Evolutionary conservation across 2,888 invertebrate genomes (phyloP).

Genomic region (Brachyopa scutellaris): DNA sequence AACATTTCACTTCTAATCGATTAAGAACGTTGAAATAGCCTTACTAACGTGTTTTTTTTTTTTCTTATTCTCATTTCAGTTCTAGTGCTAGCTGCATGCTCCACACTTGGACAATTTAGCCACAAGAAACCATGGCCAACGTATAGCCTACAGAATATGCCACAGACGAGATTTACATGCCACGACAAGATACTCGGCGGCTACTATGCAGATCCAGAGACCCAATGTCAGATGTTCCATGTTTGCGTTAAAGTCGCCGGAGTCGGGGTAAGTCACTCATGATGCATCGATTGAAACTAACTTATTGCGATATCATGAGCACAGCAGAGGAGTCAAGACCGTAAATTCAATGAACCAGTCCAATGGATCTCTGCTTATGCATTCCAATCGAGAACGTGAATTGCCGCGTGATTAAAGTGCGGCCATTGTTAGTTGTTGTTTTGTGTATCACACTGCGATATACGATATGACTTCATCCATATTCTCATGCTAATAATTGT

Average conservation of each 20-base stretch:
- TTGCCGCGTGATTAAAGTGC: conserved; percentile 19
- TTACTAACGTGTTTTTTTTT: conserved; percentile 5
- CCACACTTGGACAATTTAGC: conserved; percentile 75
- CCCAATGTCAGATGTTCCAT: conserved; percentile 94
- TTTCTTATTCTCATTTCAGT: conserved; percentile 73
- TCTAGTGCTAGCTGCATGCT: conserved; percentile 74
- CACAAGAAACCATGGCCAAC: conserved; percentile 82
- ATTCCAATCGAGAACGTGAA: conserved; percentile 62
- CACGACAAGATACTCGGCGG: conserved; percentile 93
- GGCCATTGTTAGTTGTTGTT: conserved; percentile 25
- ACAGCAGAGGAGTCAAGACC: conserved; percentile 50
- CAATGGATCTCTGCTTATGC: conserved; percentile 54
- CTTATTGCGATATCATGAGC: conserved; percentile 32
- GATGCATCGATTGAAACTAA: conserved; percentile 17
- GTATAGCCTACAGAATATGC: conserved; percentile 85
- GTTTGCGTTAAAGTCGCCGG: conserved; percentile 93
- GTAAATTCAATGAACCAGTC: conserved; percentile 64
- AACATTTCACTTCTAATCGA: conserved; percentile 21
- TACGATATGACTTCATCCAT: conserved; percentile 59
- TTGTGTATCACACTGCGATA: conserved; percentile 3
- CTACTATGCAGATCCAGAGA: conserved; percentile 93
- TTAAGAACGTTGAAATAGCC: conserved; percentile 9
- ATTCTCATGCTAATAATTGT: conserved; percentile 53
- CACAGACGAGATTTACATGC: conserved; percentile 87
- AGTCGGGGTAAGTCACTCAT: conserved; percentile 84